Base-by-base conservation (phyloP, 2,113 vertebrate species). In the Indicator indicator region DNA sequence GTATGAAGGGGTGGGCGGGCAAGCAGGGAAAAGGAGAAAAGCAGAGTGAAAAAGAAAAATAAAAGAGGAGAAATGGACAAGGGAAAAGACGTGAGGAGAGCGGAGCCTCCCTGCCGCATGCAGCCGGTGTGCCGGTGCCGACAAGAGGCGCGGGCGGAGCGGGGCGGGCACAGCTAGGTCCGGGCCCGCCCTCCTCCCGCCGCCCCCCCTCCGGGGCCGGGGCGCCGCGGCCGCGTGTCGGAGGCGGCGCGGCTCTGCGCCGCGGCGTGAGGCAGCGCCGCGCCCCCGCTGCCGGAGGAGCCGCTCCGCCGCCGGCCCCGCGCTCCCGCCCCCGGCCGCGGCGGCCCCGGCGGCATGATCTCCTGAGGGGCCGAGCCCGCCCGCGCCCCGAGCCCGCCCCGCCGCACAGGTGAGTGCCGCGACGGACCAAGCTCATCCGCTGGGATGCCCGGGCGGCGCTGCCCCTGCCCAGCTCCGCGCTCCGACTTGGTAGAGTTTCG, bases 401-500 rank as follows among this genome's bases (percentile, higher is more conserved):
- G 28, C 74, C 50, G 67, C 32, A 20, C 81, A 68, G 91, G 91
- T 89, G 84, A 90, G 94, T 78, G 76, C 80, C 27, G 65, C 40
- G 16, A 32, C 64, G 21, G 3, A 48, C 36, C 30, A 11, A 24
- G 50, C 23, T 23, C 52, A 6, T 26, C 26, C 50, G 27, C 33
- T 12, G 59, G 59, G 21, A 24, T 33, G 24, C 36, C 59, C 67
- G 70, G 28, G 27, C 59, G 24, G 80, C 18, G 20, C 46, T 58
- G 50, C 65, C 38, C 32, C 56, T 32, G n/a, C 65, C 62, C 59
- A 3, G 64, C 56, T 11, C 75, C 46, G 71, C 71, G 32, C 67
- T 73, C 72, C 6, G 19, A 89, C 93, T 91, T 72, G 32, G 38
- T 21, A 69, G 93, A 94, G 95, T 93, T 96, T 56, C 17, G 72